Evolutionary conservation across 2,888 invertebrate species (phyloP), one percentile per base, ranked within the genome.

Genomic region (Nomada lathburiana): DNA sequence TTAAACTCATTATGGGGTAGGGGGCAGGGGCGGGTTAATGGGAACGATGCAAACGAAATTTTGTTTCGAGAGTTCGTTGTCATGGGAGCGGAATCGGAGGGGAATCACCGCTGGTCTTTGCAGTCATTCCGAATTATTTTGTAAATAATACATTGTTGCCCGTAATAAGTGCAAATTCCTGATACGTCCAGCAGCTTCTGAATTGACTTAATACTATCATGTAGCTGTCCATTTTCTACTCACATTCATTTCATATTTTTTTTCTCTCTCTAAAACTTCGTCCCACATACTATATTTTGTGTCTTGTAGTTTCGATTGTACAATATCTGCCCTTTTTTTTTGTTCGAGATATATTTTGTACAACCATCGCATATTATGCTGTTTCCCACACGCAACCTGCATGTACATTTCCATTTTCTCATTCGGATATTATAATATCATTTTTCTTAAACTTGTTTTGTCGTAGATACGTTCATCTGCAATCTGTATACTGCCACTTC

Each of bases 151-250:
- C 57, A 80, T 83, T 80, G 84, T 86, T 89, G 86, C 81, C 84
- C 83, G 70, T 76, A 77, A 70, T 68, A 72, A 83, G 73, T 75
- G 72, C 72, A 77, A 83, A 83, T 78, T 86, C 71, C 76, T 76
- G 70, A 73, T 83, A 85, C 85, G 84, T 69, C 86, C 87, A 87
- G 89, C 88, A 89, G 88, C 77, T 83, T 88, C 86, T 87, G 86
- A 89, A 90, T 91, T 90, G 88, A 91, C 91, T 91, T 91, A 92
- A 92, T 91, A 91, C 91, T 91, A 91, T 91, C 84, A 86, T 88
- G 89, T 88, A 86, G 84, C 85, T 78, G 77, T 82, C 76, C 80
- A 83, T 79, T 80, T 70, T 86, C 80, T 86, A 88, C 72, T 88
- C 83, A 77, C 88, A 75, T 76, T 88, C 86, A 79, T 71, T 36